Evolutionary conservation across 2,888 invertebrate genomes (phyloP).

Genomic region (Dilophus febrilis): DNA sequence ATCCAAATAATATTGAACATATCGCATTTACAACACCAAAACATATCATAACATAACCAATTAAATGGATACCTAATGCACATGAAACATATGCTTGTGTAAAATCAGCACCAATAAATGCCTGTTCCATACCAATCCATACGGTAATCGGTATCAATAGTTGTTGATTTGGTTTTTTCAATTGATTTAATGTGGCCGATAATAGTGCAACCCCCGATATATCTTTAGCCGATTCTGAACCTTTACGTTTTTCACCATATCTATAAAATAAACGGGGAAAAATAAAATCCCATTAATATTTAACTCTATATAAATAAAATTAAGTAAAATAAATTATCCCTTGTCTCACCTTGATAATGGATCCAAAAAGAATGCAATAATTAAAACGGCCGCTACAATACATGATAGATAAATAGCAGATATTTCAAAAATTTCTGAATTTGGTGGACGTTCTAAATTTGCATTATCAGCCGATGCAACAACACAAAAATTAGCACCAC

Average conservation of each 20-base stretch:
- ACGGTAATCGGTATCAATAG: conserved; percentile 86
- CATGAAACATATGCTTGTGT: conserved; percentile 80
- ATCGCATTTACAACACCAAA: conserved; percentile 88
- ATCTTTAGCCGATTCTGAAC: conserved; percentile 53
- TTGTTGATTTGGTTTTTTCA: conserved; percentile 81
- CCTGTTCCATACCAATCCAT: conserved; percentile 96
- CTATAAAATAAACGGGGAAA: conserved; percentile 29
- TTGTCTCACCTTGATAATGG: conserved; percentile 60
- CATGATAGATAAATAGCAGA: conserved; percentile 78
- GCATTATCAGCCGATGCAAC: conserved; percentile 52
- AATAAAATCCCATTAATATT: not conserved
- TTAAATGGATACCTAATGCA: conserved; percentile 75
- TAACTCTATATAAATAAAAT: not conserved
- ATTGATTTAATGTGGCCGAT: conserved; percentile 76
- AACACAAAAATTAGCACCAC: conserved; percentile 73
- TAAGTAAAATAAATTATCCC: conserved; percentile 2
- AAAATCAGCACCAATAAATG: conserved; percentile 84
- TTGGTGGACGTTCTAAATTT: conserved; percentile 63
- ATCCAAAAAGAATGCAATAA: conserved; percentile 78
- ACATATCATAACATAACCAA: conserved; percentile 95
- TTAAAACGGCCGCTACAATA: conserved; percentile 66
- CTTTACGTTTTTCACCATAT: conserved; percentile 72
- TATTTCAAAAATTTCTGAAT: conserved; percentile 74
- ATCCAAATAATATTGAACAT: conserved; percentile 80
- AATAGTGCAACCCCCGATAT: conserved; percentile 62